These are phyloP conservation scores for Coilia nasus DNA, from an alignment of 2,797 vertebrate species.

Conservation along the genomic window DNA sequence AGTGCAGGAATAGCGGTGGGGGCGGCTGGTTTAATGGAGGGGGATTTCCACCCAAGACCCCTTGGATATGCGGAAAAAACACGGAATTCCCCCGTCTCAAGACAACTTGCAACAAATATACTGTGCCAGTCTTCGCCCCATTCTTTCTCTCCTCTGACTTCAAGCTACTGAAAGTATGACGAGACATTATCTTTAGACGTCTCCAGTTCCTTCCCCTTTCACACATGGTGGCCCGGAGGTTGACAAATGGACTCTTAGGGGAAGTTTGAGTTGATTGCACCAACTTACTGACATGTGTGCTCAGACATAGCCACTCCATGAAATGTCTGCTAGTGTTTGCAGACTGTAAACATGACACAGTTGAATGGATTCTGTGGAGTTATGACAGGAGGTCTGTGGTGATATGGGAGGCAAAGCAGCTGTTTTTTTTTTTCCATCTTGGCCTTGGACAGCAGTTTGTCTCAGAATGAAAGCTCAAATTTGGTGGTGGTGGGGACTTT, in stretches of 20 bases:
- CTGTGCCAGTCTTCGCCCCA: background rate
- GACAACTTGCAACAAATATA: background rate
- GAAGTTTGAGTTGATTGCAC: background rate
- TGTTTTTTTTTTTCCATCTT: background rate
- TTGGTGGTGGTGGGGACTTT: no score
- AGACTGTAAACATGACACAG: background rate
- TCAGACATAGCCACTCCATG: background rate
- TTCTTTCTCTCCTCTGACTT: background rate
- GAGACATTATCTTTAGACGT: background rate
- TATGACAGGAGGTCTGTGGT: background rate
- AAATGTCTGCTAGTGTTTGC: background rate
- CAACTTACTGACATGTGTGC: background rate
- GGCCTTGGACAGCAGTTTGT: background rate
- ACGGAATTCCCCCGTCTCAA: background rate
- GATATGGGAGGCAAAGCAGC: background rate
- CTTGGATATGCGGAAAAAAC: background rate
- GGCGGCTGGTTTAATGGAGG: background rate
- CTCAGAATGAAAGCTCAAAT: background rate
- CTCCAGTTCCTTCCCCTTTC: constrained; percentile 2
- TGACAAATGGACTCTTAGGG: background rate
- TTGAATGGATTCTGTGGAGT: background rate
- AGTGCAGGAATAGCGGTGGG: background rate
- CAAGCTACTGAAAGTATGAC: background rate
- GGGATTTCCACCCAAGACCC: background rate
- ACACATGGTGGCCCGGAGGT: background rate